Evolutionary conservation across 2,888 invertebrate species (phyloP), one percentile per base, ranked within the genome.

Genomic region (Seira musarum): DNA sequence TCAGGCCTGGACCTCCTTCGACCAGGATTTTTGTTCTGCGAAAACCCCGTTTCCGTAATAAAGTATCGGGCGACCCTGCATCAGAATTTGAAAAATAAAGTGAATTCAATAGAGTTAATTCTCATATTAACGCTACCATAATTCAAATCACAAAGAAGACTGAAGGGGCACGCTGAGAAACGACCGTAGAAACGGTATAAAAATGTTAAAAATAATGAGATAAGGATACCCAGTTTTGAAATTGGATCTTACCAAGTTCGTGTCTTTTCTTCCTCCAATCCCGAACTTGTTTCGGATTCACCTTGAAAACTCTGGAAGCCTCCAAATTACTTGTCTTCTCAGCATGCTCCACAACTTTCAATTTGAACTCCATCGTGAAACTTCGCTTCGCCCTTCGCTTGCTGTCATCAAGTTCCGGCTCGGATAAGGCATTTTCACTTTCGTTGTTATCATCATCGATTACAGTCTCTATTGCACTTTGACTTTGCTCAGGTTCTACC

Each of bases 211-310:
- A n/a, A n/a, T 10, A 13, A 6, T 10, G 46, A 46, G 13, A 46
- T 46, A 46, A 46, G 13, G 13, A 13, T 13, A 46, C 46, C 46
- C 22, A 22, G n/a, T 5, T 22, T 17, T 19, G 22, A n/a, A 68
- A 68, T 5, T 5, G 30, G 2, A 46, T 1, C 68, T 19, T 69
- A 69, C 69, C 57, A 15, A 69, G 69, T 53, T 53, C 21, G 2
- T 21, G 15, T 57, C 24, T 69, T 53, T 69, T 6, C 22, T 22
- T 8, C 21, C 25, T 49, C 69, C 69, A 69, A 15, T 22, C 30
- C 17, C 69, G 49, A 10, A 69, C 49, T 25, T 49, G 49, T 57
- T 69, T 69, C 15, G 25, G n/a, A 57, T 69, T 57, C 15, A 69
- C n/a, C 21, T 57, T 22, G 69, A 53, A 69, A 24, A 53, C 13